Evolutionary conservation across 2,888 invertebrate species (phyloP).

Genomic region (Entomobrya proxima): DNA sequence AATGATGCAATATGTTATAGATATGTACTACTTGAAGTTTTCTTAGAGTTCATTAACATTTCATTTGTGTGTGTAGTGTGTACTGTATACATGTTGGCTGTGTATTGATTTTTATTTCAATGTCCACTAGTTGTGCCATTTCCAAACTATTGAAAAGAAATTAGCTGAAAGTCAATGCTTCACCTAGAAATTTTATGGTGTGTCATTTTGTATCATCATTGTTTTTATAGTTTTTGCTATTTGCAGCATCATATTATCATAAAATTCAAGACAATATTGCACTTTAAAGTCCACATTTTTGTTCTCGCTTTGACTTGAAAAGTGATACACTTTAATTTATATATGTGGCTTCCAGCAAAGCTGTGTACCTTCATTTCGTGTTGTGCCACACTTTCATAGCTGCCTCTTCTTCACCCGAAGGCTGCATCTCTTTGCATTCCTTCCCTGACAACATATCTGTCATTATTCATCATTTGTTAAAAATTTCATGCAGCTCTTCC

Average conservation of each 20-base stretch:
- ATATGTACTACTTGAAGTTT: background rate
- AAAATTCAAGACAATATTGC: too few relatives aligned
- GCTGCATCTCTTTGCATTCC: conserved; percentile 48
- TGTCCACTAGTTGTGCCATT: background rate
- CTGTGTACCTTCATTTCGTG: background rate
- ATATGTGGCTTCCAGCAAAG: too few relatives aligned
- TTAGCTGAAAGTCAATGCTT: too few relatives aligned
- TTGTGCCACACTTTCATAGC: background rate
- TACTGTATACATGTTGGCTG: too few relatives aligned
- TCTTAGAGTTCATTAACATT: background rate
- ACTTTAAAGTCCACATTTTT: too few relatives aligned
- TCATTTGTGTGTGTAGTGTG: too few relatives aligned
- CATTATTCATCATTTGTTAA: conserved; percentile 74
- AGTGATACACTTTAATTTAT: too few relatives aligned
- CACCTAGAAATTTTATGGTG: too few relatives aligned
- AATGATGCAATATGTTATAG: background rate
- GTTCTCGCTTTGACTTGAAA: background rate
- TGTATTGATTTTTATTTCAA: background rate
- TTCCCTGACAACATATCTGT: conserved; percentile 69
- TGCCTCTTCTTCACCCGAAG: background rate
- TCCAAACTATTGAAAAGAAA: too few relatives aligned
- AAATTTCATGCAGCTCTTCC: conserved; percentile 71
- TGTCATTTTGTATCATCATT: too few relatives aligned
- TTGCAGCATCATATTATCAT: too few relatives aligned
- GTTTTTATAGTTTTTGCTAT: too few relatives aligned